phyloP scores from a whole-genome alignment of 2,797 vertebrate species.

The Toxotes lorentzi region DNA sequence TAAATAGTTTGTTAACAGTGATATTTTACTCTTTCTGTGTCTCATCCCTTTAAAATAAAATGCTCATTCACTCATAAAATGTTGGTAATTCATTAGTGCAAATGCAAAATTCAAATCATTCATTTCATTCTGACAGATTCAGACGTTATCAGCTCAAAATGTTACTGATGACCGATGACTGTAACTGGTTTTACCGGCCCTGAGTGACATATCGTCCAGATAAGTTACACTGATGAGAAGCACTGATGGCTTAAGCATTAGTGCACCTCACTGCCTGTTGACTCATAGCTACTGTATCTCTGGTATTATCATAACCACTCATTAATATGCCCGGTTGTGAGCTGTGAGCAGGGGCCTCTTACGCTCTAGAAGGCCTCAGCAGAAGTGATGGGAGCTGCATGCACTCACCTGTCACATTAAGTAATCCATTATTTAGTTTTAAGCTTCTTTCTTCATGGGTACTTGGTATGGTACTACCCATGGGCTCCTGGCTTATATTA shows the following conservation, averaged over 20 bases:
- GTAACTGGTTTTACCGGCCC: background rate
- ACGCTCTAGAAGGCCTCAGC: background rate
- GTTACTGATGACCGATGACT: background rate
- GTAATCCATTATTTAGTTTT: slow-evolving; percentile 23
- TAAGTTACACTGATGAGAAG: background rate
- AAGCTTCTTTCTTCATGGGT: background rate
- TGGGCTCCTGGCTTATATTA: slow-evolving; percentile 9
- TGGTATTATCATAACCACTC: background rate
- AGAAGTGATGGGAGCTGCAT: slow-evolving; percentile 5
- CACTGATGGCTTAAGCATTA: background rate
- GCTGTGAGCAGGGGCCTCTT: background rate
- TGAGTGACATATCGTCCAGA: background rate
- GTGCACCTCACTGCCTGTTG: background rate
- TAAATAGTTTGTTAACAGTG: background rate
- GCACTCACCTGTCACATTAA: slow-evolving; percentile 62
- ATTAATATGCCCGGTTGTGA: background rate
- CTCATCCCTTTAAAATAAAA: background rate
- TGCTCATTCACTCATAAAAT: background rate
- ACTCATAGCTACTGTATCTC: background rate
- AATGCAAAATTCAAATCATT: background rate
- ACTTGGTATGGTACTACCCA: background rate
- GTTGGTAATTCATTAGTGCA: background rate
- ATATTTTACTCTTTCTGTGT: background rate
- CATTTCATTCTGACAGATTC: background rate
- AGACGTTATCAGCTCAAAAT: background rate